phyloP scores from a whole-genome alignment of 2,888 invertebrate genomes.

The Chloroclysta siterata region DNA sequence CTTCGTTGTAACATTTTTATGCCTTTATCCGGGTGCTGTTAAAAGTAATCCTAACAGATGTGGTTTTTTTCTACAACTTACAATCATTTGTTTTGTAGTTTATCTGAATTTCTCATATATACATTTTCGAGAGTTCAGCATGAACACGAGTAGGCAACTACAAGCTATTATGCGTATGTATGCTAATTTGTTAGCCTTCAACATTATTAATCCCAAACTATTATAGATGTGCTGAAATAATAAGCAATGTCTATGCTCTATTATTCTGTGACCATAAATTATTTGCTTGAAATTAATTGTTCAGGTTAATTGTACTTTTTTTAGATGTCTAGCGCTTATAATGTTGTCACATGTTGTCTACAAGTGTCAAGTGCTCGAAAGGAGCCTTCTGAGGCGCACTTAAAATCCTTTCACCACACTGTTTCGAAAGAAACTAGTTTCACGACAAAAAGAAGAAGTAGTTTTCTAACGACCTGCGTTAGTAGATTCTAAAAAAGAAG shows the following conservation, averaged over 20 bases:
- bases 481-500: too few relatives aligned
- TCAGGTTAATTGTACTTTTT: too few relatives aligned
- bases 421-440: too few relatives aligned
- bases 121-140: background rate
- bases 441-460: too few relatives aligned
- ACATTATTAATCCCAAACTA: background rate
- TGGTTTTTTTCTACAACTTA: constrained; percentile 14
- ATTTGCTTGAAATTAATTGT: background rate
- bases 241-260: background rate
- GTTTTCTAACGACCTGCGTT: too few relatives aligned
- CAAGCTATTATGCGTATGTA: background rate
- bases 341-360: too few relatives aligned
- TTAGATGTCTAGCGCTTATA: too few relatives aligned
- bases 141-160: background rate
- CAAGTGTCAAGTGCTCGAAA: too few relatives aligned
- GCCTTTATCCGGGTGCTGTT: constrained; percentile 41
- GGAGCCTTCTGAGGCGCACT: too few relatives aligned
- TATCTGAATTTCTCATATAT: background rate
- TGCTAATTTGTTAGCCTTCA: background rate
- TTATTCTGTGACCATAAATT: background rate
- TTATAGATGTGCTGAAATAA: background rate
- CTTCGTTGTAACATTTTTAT: constrained; percentile 51
- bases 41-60: constrained; percentile 35
- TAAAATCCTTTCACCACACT: too few relatives aligned
- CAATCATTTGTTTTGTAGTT: constrained; percentile 1